These are phyloP conservation scores for Paelopatides confundens DNA, from an alignment of 53 echinoderm and acorn worm genomes.

Conservation along the genomic window DNA sequence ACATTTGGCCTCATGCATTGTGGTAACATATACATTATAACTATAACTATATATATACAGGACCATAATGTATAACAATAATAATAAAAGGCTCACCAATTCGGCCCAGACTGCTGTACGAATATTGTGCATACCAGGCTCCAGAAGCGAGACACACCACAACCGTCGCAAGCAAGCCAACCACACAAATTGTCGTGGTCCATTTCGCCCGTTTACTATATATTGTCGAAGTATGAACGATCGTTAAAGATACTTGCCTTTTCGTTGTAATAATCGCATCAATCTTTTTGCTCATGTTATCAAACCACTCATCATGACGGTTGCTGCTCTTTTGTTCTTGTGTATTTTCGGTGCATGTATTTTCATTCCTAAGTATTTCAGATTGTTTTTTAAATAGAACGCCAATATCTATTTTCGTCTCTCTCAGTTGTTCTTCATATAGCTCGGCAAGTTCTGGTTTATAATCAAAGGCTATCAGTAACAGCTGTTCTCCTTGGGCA, in stretches of 20 bases:
- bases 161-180: conserved; percentile 50
- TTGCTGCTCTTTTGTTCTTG: neutral
- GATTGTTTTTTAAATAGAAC: neutral
- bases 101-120: conserved; percentile 49
- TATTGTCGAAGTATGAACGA: neutral
- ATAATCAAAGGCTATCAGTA: conserved; percentile 3
- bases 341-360: neutral
- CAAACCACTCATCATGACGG: conserved; percentile 56
- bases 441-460: neutral
- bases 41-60: too few relatives aligned
- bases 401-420: neutral
- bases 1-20: too few relatives aligned
- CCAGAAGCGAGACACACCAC: conserved; percentile 65
- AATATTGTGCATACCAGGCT: conserved; percentile 64
- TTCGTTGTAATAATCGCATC: conserved; percentile 16
- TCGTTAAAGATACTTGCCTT: neutral
- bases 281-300: conserved; percentile 53
- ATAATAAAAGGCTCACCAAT: conserved; percentile 60
- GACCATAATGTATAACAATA: too few relatives aligned
- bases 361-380: neutral
- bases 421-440: neutral
- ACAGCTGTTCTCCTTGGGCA: conserved; percentile 56
- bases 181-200: conserved; percentile 29
- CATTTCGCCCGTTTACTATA: neutral
- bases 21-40: too few relatives aligned